Evolutionary conservation across 2,113 vertebrate genomes (phyloP), one percentile per base, ranked within the genome.

Genomic region (Hylia prasina): DNA sequence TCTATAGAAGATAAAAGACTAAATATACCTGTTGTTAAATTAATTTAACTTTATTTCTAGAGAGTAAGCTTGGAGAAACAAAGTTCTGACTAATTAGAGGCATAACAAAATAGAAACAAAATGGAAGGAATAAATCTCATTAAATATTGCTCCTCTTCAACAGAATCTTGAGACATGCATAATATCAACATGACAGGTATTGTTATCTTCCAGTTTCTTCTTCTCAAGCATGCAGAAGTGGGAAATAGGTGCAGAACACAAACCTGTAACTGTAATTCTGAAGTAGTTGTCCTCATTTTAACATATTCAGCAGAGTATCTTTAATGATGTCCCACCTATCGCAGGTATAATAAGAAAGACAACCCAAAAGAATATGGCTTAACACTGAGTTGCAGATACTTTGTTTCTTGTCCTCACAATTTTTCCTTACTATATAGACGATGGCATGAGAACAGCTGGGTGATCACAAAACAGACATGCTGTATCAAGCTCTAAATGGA

Each of bases 141-240:
- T 89, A 94, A 94, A 82, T 80, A 63, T 68, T 90, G n/a, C 48
- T 95, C 45, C 69, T 87, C 70, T 88, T 88, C 35, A 70, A 25
- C 63, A 39, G 37, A n/a, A 87, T 94, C 37, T 78, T 22, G 27
- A 70, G 47, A 64, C 3, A 5, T 9, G 47, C 11, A 66, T 42
- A 70, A 35, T 47, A 73, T 45, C 39, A 90, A 60, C 85, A 89
- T 76, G 37, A 56, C 15, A 82, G 22, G 5, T 56, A 65, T 68
- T 57, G 9, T 87, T 95, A 57, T 76, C 61, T 83, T 84, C 37
- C 28, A 84, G 9, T 78, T 79, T 37, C 40, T 79, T 92, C 21
- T 87, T 45, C 27, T 66, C 39, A 91, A 51, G 22, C 40, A 28
- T 48, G 51, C 13, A 50, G 33, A 64, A 44, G 18, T n/a, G 16